These are phyloP conservation scores for Neosalanx taihuensis DNA, from an alignment of 2,797 vertebrate species.

Conservation along the genomic window DNA sequence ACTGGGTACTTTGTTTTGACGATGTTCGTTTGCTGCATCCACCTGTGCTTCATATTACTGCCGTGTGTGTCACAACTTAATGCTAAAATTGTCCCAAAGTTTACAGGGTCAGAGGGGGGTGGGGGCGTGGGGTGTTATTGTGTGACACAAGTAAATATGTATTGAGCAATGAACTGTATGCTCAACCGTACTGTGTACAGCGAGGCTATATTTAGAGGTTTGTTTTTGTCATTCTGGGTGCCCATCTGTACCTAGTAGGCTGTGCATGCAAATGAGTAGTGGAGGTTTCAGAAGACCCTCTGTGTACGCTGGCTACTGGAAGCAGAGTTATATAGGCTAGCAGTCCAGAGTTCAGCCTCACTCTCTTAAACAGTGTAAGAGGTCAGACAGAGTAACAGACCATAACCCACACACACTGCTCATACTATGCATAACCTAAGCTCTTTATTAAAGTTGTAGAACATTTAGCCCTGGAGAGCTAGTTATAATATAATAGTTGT, in stretches of 20 bases:
- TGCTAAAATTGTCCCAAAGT: no score
- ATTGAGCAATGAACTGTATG: neutral
- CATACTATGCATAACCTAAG: no score
- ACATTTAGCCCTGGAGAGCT: neutral
- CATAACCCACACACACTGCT: neutral
- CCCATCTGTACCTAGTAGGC: neutral
- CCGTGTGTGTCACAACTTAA: no score
- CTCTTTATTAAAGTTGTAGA: no score
- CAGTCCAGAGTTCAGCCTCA: no score
- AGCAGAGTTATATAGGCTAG: neutral
- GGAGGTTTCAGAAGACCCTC: neutral
- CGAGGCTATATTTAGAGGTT: neutral
- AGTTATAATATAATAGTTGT: neutral
- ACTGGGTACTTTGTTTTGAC: no score
- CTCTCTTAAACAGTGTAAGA: neutral
- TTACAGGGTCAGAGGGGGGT: no score
- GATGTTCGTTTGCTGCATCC: no score
- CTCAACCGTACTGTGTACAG: neutral
- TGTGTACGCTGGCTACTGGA: neutral
- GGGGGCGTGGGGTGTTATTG: neutral
- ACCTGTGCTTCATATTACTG: no score
- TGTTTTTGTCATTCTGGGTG: conserved; percentile 4
- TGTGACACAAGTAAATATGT: neutral
- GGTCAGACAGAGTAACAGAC: neutral
- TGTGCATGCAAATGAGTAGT: neutral